A percentile compares a stretch with the other conserved stretches of the same genome.
phyloP scores from a whole-genome alignment of 53 echinoderm and acorn worm species.

The Patiria pectinifera region DNA sequence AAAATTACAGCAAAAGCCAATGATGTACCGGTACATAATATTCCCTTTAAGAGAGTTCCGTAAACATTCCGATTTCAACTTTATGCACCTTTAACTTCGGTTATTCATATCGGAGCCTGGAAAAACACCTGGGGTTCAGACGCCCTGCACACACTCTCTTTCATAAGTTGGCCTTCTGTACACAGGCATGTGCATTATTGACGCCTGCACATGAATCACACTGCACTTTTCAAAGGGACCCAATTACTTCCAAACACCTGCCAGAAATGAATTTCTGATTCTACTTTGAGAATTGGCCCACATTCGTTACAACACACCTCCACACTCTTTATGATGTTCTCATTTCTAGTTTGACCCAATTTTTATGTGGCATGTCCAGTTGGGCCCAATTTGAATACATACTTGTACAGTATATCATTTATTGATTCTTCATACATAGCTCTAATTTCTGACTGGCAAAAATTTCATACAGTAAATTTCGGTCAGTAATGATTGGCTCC shows the following conservation, averaged over 20 bases:
- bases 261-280: not conserved
- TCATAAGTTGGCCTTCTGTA: not conserved
- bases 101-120: constrained; percentile 27
- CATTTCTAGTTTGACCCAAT: not conserved
- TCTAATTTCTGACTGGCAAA: too few species aligned
- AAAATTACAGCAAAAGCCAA: too few species aligned
- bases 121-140: constrained; percentile 10
- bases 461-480: too few species aligned
- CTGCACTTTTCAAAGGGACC: constrained; percentile 14
- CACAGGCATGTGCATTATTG: constrained; percentile 16
- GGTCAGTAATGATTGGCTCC: too few species aligned
- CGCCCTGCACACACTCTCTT: not conserved
- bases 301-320: not conserved
- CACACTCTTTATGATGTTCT: not conserved
- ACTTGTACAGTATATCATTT: too few species aligned
- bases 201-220: constrained; percentile 18
- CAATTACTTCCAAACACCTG: constrained; percentile 44
- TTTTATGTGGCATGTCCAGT: too few species aligned
- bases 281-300: not conserved
- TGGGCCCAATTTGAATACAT: too few species aligned
- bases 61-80: not conserved
- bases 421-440: too few species aligned
- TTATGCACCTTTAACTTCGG: not conserved
- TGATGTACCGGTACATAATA: too few species aligned
- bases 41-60: not conserved